These are phyloP conservation scores for Peromyscus leucopus DNA, from an alignment of 2,113 vertebrate species.

Conservation along the genomic window DNA sequence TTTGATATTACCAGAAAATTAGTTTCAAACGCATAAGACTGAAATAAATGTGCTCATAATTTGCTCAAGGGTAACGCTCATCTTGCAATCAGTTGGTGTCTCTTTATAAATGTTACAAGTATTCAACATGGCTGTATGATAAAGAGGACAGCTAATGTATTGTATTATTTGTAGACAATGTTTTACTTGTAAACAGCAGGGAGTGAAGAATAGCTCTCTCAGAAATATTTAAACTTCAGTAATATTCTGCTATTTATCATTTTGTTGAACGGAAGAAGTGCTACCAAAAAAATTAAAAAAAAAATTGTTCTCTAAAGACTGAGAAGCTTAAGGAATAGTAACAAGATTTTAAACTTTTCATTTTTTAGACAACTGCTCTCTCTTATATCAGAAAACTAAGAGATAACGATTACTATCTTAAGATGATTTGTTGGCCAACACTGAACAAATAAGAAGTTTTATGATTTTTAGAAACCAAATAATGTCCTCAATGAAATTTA, in stretches of 20 bases:
- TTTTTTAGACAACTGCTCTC: constrained; percentile 56
- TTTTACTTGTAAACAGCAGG: constrained; percentile 90
- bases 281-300: constrained; percentile 62
- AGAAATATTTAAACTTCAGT: constrained; percentile 89
- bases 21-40: constrained; percentile 92
- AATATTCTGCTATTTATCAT: constrained; percentile 87
- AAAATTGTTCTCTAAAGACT: neutral
- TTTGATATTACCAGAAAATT: constrained; percentile 94
- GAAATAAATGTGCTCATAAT: constrained; percentile 94
- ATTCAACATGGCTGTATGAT: constrained; percentile 90
- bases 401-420: constrained; percentile 70
- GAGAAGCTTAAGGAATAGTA: constrained; percentile 70
- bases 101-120: constrained; percentile 91
- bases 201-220: constrained; percentile 86
- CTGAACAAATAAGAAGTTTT: constrained; percentile 5
- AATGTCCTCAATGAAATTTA: neutral
- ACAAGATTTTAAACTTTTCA: constrained; percentile 61
- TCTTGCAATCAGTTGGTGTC: constrained; percentile 90
- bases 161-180: constrained; percentile 90
- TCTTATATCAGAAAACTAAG: constrained; percentile 72
- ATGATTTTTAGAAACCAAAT: neutral
- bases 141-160: constrained; percentile 89
- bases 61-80: constrained; percentile 92
- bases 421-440: neutral
- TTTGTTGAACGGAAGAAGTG: constrained; percentile 74